Base-by-base conservation (phyloP, 2,113 vertebrate genomes). In the Microcebus griseorufus region DNA sequence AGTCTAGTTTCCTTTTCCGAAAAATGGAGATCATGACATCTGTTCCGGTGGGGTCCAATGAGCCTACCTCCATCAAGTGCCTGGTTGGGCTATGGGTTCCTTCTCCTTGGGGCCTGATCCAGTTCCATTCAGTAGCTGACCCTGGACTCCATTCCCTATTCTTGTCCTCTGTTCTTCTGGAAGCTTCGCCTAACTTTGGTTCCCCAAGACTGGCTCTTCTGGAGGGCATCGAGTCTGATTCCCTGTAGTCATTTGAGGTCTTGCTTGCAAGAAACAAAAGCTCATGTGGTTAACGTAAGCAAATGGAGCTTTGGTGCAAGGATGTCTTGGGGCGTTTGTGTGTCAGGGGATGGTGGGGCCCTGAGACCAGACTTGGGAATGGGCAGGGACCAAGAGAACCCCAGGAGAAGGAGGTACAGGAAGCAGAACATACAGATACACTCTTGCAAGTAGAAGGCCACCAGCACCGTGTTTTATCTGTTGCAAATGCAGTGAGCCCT, bases 401-500 rank as follows among this genome's bases (percentile, higher is more conserved):
- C 3, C 17, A 11, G 12, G 37, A 17, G 17, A 32, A 0, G 9
- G 9, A 6, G 37, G 4, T 3, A 0, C 20, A 53, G 51, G 37
- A 20, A n/a, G 20, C 14, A 5, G 60, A 27, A n/a, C 27, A n/a
- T 6, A 12, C 27, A 42, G 32, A n/a, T 3, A 6, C 5, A 22
- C 34, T 53, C 5, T 70, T 20, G 39, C 51, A 8, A 6, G 0
- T 0, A 34, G 0, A 34, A 42, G 17, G 12, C 37, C 25, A 4
- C 6, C 0, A 0, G 17, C 18, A 2, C 27, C 29, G 3, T 2
- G 29, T 10, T 39, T 65, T 9, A 69, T 8, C 9, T 9, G 20
- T 27, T 2, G 9, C 5, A 25, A 23, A 53, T 4, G 16, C 9
- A 12, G 29, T 60, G 18, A 78, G 58, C 2, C 5, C 29, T 20